Evolutionary conservation across 2,888 invertebrate species (phyloP).

Genomic region (Nymphalis urticae): DNA sequence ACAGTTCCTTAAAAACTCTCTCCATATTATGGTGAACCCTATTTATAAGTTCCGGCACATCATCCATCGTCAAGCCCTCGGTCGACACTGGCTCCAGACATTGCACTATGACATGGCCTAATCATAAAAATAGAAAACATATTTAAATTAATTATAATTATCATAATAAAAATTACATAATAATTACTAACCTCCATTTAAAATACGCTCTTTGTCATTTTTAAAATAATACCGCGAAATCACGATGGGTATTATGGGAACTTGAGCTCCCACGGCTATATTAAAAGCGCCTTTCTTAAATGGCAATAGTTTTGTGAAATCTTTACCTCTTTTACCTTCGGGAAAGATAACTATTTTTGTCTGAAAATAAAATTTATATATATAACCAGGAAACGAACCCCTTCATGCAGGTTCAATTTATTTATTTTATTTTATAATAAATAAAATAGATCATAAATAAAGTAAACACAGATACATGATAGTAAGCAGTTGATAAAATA

Average conservation of each 20-base stretch:
- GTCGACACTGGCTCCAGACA: slow-evolving; percentile 79
- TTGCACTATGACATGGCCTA: slow-evolving; percentile 79
- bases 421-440: too few relatives aligned
- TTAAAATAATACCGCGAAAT: slow-evolving; percentile 84
- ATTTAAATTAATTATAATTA: too few relatives aligned
- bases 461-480: too few relatives aligned
- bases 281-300: slow-evolving; percentile 88
- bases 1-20: slow-evolving; percentile 71
- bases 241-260: slow-evolving; percentile 86
- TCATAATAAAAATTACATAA: not conserved
- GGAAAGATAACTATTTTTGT: slow-evolving; percentile 86
- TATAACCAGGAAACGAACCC: too few relatives aligned
- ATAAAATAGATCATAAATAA: too few relatives aligned
- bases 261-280: slow-evolving; percentile 84
- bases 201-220: slow-evolving; percentile 72
- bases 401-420: too few relatives aligned
- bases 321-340: slow-evolving; percentile 85
- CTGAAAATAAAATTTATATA: slow-evolving; percentile 55
- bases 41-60: slow-evolving; percentile 74
- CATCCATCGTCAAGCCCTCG: slow-evolving; percentile 69
- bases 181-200: slow-evolving; percentile 71
- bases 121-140: slow-evolving; percentile 39
- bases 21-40: slow-evolving; percentile 75
- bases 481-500: too few relatives aligned
- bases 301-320: slow-evolving; percentile 77